Percentiles rank a stretch among this genome's conserved stretches.
These are phyloP conservation scores for Pimpla rufipes DNA, from an alignment of 2,888 invertebrate species.

Conservation along the genomic window DNA sequence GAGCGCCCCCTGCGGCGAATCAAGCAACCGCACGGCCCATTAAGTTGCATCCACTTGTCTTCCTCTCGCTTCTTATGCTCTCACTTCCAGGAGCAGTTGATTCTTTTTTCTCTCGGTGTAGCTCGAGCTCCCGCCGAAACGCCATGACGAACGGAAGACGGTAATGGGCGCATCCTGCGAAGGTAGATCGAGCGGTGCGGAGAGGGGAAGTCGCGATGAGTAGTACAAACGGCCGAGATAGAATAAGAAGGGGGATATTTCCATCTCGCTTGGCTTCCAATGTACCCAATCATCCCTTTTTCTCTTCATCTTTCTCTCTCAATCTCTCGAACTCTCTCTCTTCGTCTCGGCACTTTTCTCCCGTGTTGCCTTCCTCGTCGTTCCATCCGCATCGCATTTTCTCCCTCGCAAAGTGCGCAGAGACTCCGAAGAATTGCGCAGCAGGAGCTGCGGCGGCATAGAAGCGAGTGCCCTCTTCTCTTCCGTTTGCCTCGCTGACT, in stretches of 20 bases:
- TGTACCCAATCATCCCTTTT: slow-evolving; percentile 32
- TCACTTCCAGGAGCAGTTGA: slow-evolving; percentile 37
- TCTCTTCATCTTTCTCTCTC: slow-evolving; percentile 26
- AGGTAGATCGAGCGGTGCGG: slow-evolving; percentile 70
- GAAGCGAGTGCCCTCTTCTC: slow-evolving; percentile 79
- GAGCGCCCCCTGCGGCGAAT: not conserved
- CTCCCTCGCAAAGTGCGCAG: slow-evolving; percentile 34
- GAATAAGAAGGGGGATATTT: slow-evolving; percentile 22
- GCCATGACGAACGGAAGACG: slow-evolving; percentile 73
- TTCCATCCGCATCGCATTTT: slow-evolving; percentile 22
- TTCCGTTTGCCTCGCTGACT: slow-evolving; percentile 81
- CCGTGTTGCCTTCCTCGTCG: not conserved
- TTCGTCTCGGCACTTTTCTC: not conserved
- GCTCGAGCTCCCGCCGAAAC: slow-evolving; percentile 52
- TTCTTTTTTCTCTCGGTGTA: slow-evolving; percentile 45
- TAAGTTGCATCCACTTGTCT: slow-evolving; percentile 49
- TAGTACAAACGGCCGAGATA: not conserved
- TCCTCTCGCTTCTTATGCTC: slow-evolving; percentile 35
- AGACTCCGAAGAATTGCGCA: slow-evolving; percentile 70
- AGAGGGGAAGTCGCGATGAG: slow-evolving; percentile 50
- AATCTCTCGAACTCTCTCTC: slow-evolving; percentile 9
- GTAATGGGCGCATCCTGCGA: slow-evolving; percentile 81
- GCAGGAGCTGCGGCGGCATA: slow-evolving; percentile 64
- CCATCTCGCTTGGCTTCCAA: slow-evolving; percentile 25
- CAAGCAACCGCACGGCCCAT: slow-evolving; percentile 29